Base-by-base conservation (phyloP, 2,888 invertebrate species). In the Aspidapion aeneum region DNA sequence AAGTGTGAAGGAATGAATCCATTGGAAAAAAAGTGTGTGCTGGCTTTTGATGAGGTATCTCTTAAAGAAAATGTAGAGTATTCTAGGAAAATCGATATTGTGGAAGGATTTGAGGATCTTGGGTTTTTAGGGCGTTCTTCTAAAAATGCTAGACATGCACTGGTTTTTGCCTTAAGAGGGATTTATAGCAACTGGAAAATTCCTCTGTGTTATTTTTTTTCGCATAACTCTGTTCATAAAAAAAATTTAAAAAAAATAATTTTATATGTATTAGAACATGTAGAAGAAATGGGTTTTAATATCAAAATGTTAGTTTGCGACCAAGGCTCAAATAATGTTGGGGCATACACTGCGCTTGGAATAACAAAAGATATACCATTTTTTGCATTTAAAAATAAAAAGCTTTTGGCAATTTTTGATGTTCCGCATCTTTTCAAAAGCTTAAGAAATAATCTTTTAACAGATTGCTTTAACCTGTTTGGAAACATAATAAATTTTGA, bases 101-200 rank as follows among this genome's bases (percentile, higher is more conserved):
- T 57, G 17, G 57, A 57, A 57, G 57, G 21, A n/a, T 57, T 21
- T 57, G 21, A 57, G 16, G 57, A 57, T 17, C 22, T 58, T 1
- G 58, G 49, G 1, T 58, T 58, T 49, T 19, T 58, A 3, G 58
- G 58, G 17, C 49, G 49, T 2, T 49, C 48, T 21, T 49, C 17
- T 7, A 3, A n/a, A 2, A 49, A 49, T 5, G 58, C 58, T 17
- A 49, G 49, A 18, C 48, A 18, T 2, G 58, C 58, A 21, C 17
- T 59, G 1, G 48, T 58, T 58, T 58, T 58, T 58, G 48, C 48
- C 19, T 9, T 49, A 18, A 58, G 49, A 49, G 49, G 58, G 2
- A 50, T 49, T 18, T 58, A 5, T 18, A 18, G 19, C 1, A 58
- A 58, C 19, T 58, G 49, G 49, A 58, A 48, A 58, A 49, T 58